Base-by-base conservation (phyloP, 2,113 vertebrate species). In the Odocoileus virginianus region DNA sequence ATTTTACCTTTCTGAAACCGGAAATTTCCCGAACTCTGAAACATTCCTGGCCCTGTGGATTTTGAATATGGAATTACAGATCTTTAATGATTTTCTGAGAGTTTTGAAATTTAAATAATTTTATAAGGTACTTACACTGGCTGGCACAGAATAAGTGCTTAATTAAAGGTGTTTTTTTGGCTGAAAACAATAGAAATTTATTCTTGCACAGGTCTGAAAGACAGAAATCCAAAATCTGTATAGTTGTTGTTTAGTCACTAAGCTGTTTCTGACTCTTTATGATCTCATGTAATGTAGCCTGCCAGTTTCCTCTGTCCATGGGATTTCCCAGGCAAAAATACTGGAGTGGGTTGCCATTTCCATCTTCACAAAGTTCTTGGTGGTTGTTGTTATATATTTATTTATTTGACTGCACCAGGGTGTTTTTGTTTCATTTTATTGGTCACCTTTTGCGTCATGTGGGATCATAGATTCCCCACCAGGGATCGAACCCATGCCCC, bases 81-180 rank as follows among this genome's bases (percentile, higher is more conserved):
- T 83, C 57, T 97, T 6, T 92, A 89, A 86, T 74, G 58, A 95
- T 82, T 71, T 43, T 81, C 40, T 97, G 81, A 96, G 43, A 87
- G 74, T 83, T 61, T 33, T 87, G 40, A 96, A 40, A 78, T 91
- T 94, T 78, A 86, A 83, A 74, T 67, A 78, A 54, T 91, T 97
- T 91, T 78, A 15, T 71, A 64, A 93, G 87, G n/a, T 17, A 50
- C 15, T 94, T 78, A 67, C 4, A 60, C 36, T 60, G n/a, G 28
- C 71, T 58, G 60, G 30, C 21, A 71, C 47, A 86, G 4, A 67
- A 36, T 92, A 85, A 93, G 61, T 61, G 17, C 45, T 89, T 81
- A 95, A 88, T 47, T 23, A 43, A 94, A 74, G 47, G 27, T 83
- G 54, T 61, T 43, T 67, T 71, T 36, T 40, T 71, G 2, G 36